Evolutionary conservation across 2,888 invertebrate genomes (phyloP), one percentile per base, ranked within the genome.

Genomic region (Eulithis testata): DNA sequence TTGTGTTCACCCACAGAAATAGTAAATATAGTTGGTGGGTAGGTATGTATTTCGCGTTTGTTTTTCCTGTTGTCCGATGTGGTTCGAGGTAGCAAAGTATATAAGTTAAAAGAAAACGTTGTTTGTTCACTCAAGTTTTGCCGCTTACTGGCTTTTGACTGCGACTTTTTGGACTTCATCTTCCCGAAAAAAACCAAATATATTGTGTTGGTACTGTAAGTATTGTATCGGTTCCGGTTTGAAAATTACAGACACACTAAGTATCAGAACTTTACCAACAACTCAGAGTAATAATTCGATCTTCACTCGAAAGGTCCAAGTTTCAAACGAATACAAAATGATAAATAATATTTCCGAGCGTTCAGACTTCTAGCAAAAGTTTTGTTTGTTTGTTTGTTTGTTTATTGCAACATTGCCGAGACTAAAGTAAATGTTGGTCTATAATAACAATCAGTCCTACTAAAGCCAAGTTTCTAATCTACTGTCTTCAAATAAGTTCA

Each of bases 291-390:
- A 31, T 31, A 4, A 31, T 31, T 31, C 3, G 31, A 31, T 31
- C 31, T 31, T 31, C 31, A 31, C 31, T 0, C 31, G 3, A 31
- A 31, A 31, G 31, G 0, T 31, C 31, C 40, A 40, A 14, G 44
- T 47, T 47, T 47, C 3, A 47, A 21, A 14, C 45, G 45, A 12
- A 12, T 45, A 47, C 47, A 14, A 54, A 55, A 57, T 57, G 64
- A 70, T 60, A 66, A 51, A 52, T 65, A 71, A 63, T 63, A 66
- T 71, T 66, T 58, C 65, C 50, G 14, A 55, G 21, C 21, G 21
- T 21, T 21, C 21, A 21, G 61, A 59, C 60, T 70, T 58, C 55
- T 12, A 53, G 44, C 21, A 49, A 49, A 66, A 68, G 64, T 66
- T 68, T 44, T 57, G 63, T 68, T 47, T 62, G 50, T 59, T 51